A percentile compares a stretch with the other conserved stretches of the same genome.
These are phyloP conservation scores for Pectinophora gossypiella DNA, from an alignment of 1,140 invertebrate species.

Conservation along the genomic window DNA sequence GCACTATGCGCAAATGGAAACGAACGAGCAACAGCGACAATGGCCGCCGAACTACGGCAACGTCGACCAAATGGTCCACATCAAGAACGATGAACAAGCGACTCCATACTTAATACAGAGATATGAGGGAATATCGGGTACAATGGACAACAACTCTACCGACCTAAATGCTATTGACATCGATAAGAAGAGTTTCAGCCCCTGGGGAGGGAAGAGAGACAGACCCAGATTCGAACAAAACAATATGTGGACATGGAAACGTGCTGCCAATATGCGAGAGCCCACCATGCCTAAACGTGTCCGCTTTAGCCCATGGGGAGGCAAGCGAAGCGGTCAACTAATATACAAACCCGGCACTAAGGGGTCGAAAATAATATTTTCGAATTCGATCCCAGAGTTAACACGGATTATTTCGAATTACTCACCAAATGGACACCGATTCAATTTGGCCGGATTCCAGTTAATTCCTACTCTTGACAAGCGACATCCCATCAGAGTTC, in stretches of 20 bases:
- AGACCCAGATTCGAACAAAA: slow-evolving; percentile 31
- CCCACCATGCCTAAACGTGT: slow-evolving; percentile 66
- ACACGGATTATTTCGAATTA: slow-evolving; percentile 56
- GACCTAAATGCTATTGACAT: background rate
- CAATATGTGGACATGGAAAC: slow-evolving; percentile 58
- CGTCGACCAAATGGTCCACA: slow-evolving; percentile 36
- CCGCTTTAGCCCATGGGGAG: slow-evolving; percentile 63
- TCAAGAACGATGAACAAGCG: slow-evolving; percentile 26
- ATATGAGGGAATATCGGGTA: background rate
- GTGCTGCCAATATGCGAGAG: slow-evolving; percentile 38
- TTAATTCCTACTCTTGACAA: slow-evolving; percentile 48
- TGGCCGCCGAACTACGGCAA: slow-evolving; percentile 24
- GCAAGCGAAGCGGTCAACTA: slow-evolving; percentile 59
- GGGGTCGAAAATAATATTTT: slow-evolving; percentile 48
- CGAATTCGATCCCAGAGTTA: slow-evolving; percentile 50
- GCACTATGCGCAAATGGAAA: background rate
- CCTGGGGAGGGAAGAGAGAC: slow-evolving; percentile 61
- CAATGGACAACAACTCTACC: background rate
- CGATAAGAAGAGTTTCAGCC: slow-evolving; percentile 60
- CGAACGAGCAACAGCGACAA: slow-evolving; percentile 8
- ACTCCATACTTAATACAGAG: background rate
- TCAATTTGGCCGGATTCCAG: slow-evolving; percentile 43
- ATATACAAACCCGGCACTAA: slow-evolving; percentile 53
- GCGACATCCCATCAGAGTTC: slow-evolving; percentile 47
- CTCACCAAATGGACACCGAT: slow-evolving; percentile 28